Evolutionary conservation across 2,888 invertebrate species (phyloP).

Genomic region (Lithophane leautieri): DNA sequence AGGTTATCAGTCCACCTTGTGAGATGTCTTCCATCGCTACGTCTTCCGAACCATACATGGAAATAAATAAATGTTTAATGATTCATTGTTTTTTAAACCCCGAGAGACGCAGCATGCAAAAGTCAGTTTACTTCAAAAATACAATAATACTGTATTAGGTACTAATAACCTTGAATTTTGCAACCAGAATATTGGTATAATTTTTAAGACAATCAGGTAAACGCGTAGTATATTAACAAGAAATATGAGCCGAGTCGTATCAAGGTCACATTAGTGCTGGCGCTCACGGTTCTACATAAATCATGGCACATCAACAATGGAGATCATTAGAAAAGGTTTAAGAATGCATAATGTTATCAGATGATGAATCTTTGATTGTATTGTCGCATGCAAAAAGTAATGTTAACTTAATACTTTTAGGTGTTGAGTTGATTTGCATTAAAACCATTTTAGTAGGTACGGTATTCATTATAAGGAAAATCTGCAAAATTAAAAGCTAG

Average conservation of each 20-base stretch:
- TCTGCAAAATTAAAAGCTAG: background rate
- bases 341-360: background rate
- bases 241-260: constrained; percentile 41
- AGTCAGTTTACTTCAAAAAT: background rate
- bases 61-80: background rate
- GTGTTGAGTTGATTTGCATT: no score
- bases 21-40: no score
- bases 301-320: constrained; percentile 18
- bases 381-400: background rate
- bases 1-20: no score
- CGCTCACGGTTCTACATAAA: constrained; percentile 27
- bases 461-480: no score
- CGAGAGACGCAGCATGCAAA: background rate
- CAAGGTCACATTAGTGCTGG: constrained; percentile 52
- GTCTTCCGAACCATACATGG: no score
- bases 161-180: constrained; percentile 51
- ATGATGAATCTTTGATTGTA: background rate
- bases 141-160: background rate
- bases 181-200: constrained; percentile 49
- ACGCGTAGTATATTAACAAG: constrained; percentile 41
- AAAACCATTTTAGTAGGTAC: background rate
- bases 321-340: constrained; percentile 20
- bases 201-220: constrained; percentile 47
- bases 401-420: no score
- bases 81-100: background rate